A percentile compares a stretch with the other conserved stretches of the same genome.
Evolutionary conservation across 2,113 vertebrate species (phyloP).

Genomic region (Atherinomorus stipes): DNA sequence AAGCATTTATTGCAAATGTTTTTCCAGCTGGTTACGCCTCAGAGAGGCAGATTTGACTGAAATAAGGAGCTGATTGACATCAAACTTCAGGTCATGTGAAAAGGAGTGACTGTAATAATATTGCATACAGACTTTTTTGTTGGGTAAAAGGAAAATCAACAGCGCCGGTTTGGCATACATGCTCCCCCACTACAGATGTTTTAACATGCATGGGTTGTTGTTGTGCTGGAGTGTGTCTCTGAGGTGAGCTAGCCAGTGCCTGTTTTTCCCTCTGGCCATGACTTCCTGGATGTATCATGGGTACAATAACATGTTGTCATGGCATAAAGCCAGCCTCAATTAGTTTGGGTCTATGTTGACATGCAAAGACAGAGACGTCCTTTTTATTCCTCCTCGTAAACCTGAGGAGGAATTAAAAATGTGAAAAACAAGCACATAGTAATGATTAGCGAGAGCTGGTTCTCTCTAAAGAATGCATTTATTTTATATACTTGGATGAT

Average conservation of each 20-base stretch:
- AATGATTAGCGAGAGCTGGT: not conserved
- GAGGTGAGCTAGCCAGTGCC: slow-evolving; percentile 21
- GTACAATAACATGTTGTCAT: slow-evolving; percentile 59
- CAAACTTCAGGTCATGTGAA: too few relatives aligned
- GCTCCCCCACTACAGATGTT: too few relatives aligned
- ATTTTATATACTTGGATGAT: too few relatives aligned
- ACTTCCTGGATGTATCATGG: slow-evolving; percentile 55
- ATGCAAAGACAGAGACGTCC: not conserved
- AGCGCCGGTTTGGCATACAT: too few relatives aligned
- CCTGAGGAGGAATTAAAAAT: not conserved
- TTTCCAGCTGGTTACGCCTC: too few relatives aligned
- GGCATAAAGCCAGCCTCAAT: slow-evolving; percentile 25
- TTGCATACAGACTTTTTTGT: too few relatives aligned
- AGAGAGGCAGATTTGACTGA: too few relatives aligned
- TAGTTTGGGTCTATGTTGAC: slow-evolving; percentile 29
- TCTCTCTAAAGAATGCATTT: not conserved
- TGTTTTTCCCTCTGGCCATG: slow-evolving; percentile 29
- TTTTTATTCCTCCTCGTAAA: slow-evolving; percentile 2
- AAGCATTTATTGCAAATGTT: too few relatives aligned
- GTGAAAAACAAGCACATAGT: not conserved
- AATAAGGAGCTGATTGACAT: too few relatives aligned
- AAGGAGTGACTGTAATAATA: too few relatives aligned
- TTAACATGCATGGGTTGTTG: not conserved
- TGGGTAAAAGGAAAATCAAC: too few relatives aligned
- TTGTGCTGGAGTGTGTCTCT: slow-evolving; percentile 22